These are phyloP conservation scores for Heliothis peltigera DNA, from an alignment of 2,888 invertebrate species.

Conservation along the genomic window DNA sequence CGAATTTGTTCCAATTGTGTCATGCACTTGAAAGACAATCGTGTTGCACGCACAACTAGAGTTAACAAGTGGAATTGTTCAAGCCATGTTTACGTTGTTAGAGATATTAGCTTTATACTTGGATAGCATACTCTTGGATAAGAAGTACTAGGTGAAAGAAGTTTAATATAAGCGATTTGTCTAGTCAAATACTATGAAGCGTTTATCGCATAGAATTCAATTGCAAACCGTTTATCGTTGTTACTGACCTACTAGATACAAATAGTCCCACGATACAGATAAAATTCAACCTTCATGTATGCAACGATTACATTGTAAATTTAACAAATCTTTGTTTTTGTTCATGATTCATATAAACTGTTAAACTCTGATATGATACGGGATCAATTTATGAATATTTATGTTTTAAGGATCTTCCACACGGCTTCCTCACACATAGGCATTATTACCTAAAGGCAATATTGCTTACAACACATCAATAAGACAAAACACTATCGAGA, in stretches of 20 bases:
- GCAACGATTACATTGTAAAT: not conserved
- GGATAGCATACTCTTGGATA: constrained; percentile 5
- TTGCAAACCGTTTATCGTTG: not conserved
- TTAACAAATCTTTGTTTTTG: too few species aligned
- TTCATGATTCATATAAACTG: too few species aligned
- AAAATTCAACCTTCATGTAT: not conserved
- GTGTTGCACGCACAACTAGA: constrained; percentile 38
- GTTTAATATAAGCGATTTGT: not conserved
- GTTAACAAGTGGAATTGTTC: constrained; percentile 56
- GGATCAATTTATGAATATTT: too few species aligned
- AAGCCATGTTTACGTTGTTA: constrained; percentile 44
- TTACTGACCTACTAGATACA: constrained; percentile 4
- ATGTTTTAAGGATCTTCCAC: too few species aligned
- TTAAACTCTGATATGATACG: too few species aligned
- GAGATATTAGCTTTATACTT: constrained; percentile 17
- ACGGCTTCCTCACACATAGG: too few species aligned
- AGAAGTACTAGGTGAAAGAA: not conserved
- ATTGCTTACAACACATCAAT: too few species aligned
- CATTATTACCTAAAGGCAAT: too few species aligned
- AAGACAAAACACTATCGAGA: too few species aligned
- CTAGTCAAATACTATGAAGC: constrained; percentile 5
- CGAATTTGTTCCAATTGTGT: constrained; percentile 56
- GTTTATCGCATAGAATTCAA: constrained; percentile 1
- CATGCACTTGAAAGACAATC: constrained; percentile 54
- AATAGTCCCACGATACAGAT: not conserved